phyloP scores from a whole-genome alignment of 2,888 invertebrate species.

The Gerris lacustris region DNA sequence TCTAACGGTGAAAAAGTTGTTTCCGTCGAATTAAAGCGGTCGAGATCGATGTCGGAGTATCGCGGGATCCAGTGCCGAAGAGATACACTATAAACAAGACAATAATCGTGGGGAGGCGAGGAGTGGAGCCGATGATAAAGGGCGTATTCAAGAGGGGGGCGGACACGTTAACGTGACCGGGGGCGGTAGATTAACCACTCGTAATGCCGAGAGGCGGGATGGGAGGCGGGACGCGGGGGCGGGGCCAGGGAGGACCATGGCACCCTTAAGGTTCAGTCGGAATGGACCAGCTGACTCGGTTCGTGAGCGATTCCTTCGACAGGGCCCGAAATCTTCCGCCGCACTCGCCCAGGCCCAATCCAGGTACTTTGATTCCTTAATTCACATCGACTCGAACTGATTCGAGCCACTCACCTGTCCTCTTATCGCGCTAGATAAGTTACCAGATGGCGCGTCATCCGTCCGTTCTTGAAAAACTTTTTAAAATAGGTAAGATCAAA shows the following conservation, averaged over 20 bases:
- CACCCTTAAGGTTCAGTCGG: not conserved
- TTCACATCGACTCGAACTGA: no score
- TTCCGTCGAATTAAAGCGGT: no score
- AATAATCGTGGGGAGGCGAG: not conserved
- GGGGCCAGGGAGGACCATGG: not conserved
- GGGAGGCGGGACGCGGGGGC: not conserved
- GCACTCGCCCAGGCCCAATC: no score
- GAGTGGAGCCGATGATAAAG: not conserved
- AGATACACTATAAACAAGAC: slow-evolving; percentile 2
- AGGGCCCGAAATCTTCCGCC: not conserved
- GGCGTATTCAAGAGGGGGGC: not conserved
- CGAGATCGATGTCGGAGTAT: no score
- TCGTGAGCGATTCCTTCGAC: slow-evolving; percentile 4
- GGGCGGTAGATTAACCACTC: slow-evolving; percentile 2
- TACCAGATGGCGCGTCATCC: no score
- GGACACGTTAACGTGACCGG: not conserved
- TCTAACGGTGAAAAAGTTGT: no score
- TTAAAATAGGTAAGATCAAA: no score
- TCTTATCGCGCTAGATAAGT: no score
- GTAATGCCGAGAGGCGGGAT: not conserved
- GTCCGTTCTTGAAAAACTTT: no score
- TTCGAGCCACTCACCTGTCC: no score
- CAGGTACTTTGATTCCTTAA: no score
- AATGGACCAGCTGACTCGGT: slow-evolving; percentile 1
- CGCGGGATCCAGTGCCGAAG: not conserved